Evolutionary conservation across 2,797 vertebrate genomes (phyloP).

Genomic region (Menidia menidia): DNA sequence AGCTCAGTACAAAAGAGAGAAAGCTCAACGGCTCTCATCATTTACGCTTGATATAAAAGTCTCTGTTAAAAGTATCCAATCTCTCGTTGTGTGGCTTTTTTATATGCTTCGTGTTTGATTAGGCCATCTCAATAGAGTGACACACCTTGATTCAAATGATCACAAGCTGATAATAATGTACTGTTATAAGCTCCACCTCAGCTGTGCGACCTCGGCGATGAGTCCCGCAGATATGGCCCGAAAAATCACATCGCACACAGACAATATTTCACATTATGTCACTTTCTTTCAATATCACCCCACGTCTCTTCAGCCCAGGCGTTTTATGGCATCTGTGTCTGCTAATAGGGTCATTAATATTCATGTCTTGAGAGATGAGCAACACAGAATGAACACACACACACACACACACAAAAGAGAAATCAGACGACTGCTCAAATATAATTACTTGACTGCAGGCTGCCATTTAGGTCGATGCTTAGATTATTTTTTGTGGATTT

Average conservation of each 20-base stretch:
- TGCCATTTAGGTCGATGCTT: constrained; percentile 59
- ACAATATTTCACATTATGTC: constrained; percentile 60
- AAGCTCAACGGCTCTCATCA: constrained; percentile 4
- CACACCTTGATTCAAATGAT: constrained; percentile 49
- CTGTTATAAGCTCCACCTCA: constrained; percentile 58
- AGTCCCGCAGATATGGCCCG: constrained; percentile 39
- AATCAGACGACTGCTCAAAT: constrained; percentile 73
- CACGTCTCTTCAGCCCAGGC: constrained; percentile 62
- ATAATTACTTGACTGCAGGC: constrained; percentile 74
- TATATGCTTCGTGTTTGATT: constrained; percentile 51
- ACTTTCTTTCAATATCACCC: constrained; percentile 59
- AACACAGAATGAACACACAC: constrained; percentile 35
- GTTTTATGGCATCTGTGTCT: constrained; percentile 62
- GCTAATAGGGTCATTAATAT: constrained; percentile 77
- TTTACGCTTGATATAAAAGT: constrained; percentile 18
- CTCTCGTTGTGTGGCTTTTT: constrained; percentile 28
- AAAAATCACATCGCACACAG: constrained; percentile 47
- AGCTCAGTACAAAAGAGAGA: constrained; percentile 26
- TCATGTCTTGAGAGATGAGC: constrained; percentile 70
- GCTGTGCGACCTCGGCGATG: constrained; percentile 42
- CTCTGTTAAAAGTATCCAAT: constrained; percentile 16
- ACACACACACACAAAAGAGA: constrained; percentile 48
- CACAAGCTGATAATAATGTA: constrained; percentile 42
- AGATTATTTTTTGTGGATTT: constrained; percentile 50
- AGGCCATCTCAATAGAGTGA: constrained; percentile 51